These are phyloP conservation scores for Tetraneura akinire DNA, from an alignment of 1,140 invertebrate species.

Conservation along the genomic window DNA sequence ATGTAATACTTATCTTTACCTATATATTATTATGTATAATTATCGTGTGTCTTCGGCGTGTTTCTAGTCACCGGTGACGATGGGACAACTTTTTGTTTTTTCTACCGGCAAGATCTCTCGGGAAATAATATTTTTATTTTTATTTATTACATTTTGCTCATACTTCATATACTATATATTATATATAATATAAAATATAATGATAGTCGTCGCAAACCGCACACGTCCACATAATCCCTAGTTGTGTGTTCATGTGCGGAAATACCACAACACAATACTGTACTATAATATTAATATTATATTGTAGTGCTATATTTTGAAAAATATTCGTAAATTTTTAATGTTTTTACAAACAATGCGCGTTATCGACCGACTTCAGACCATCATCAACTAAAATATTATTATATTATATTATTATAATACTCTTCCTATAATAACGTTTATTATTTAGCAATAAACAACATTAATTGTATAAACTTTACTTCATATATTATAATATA, in stretches of 20 bases:
- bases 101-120: constrained; percentile 48
- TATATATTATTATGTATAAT: constrained; percentile 31
- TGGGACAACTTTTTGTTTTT: constrained; percentile 46
- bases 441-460: constrained; percentile 1
- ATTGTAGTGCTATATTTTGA: background rate
- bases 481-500: constrained; percentile 16
- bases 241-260: background rate
- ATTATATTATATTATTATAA: background rate
- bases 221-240: background rate
- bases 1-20: constrained; percentile 1
- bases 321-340: background rate
- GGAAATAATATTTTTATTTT: constrained; percentile 45
- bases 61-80: constrained; percentile 51
- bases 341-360: background rate
- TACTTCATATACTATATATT: constrained; percentile 26
- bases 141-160: constrained; percentile 48
- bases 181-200: no score
- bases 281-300: background rate
- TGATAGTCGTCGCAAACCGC: background rate
- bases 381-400: no score
- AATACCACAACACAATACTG: background rate
- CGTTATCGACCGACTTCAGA: background rate
- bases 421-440: constrained; percentile 40
- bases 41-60: constrained; percentile 44
- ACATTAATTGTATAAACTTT: constrained; percentile 12